Conservation (phyloP, 2,888 invertebrate species). For the Ennomos erosarius region DNA sequence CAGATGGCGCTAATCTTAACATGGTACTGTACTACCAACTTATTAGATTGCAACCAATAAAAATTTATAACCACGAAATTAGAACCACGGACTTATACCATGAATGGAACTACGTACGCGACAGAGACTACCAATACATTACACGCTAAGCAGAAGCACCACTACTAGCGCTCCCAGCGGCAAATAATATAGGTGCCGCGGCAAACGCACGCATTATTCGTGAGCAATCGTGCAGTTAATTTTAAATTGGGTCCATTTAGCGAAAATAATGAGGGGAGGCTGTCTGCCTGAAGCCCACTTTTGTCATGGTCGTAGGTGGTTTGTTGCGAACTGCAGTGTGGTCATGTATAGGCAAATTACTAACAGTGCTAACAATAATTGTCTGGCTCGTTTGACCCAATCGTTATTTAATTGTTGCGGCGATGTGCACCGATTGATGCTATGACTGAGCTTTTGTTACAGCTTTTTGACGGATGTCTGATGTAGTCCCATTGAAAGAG, state of each 20-base stretch:
- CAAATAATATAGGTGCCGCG: conserved; percentile 44
- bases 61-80: no score
- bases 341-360: conserved; percentile 50
- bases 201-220: conserved; percentile 66
- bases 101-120: no score
- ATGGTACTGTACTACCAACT: conserved; percentile 3
- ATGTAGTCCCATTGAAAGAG: not conserved
- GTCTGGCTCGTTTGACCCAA: conserved; percentile 39
- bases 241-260: conserved; percentile 78
- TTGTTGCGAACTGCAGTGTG: conserved; percentile 36
- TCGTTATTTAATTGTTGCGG: conserved; percentile 57
- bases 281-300: conserved; percentile 55
- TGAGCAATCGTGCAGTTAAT: conserved; percentile 80
- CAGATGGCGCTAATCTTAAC: conserved; percentile 58
- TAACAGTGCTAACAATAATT: conserved; percentile 49
- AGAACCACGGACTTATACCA: no score
- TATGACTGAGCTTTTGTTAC: conserved; percentile 47
- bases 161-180: conserved; percentile 12
- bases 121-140: no score
- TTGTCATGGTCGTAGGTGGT: conserved; percentile 58
- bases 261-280: conserved; percentile 67
- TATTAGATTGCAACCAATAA: no score
- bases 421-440: conserved; percentile 53
- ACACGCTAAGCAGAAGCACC: no score
- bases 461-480: conserved; percentile 16